Evolutionary conservation across 1,140 invertebrate species (phyloP).

Genomic region (Drosophila ananassae): DNA sequence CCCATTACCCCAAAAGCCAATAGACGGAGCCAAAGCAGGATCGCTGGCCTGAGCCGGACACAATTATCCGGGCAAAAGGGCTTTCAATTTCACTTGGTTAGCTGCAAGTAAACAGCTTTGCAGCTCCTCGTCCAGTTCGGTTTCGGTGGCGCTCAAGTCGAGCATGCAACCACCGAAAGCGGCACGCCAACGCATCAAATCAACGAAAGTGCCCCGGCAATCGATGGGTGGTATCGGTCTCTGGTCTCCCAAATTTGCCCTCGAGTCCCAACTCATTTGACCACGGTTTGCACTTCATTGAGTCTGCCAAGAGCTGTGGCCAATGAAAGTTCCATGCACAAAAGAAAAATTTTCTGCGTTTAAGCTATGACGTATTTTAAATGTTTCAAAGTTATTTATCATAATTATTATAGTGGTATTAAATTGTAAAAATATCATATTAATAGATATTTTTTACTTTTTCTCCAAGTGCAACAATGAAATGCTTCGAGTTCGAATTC

Average conservation of each 20-base stretch:
- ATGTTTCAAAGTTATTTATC: not conserved
- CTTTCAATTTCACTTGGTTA: slow-evolving; percentile 79
- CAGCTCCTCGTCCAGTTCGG: slow-evolving; percentile 15
- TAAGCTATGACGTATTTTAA: not conserved
- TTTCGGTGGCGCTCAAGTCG: slow-evolving; percentile 61
- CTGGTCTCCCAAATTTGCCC: slow-evolving; percentile 5
- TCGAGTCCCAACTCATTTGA: slow-evolving; percentile 20
- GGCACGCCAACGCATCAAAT: slow-evolving; percentile 82
- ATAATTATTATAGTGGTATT: not conserved
- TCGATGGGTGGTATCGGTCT: slow-evolving; percentile 6
- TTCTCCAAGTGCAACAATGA: slow-evolving; percentile 18
- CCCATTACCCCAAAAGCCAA: slow-evolving; percentile 54
- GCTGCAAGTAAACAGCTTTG: slow-evolving; percentile 76
- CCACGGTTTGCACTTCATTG: slow-evolving; percentile 79
- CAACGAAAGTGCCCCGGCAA: slow-evolving; percentile 69
- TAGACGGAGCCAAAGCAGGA: slow-evolving; percentile 10
- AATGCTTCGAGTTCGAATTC: slow-evolving; percentile 37
- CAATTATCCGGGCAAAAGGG: slow-evolving; percentile 68
- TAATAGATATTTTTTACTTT: not conserved
- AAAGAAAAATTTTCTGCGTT: not conserved
- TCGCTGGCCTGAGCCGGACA: slow-evolving; percentile 46
- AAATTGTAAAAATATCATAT: not conserved
- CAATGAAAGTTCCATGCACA: slow-evolving; percentile 27
- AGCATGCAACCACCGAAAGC: slow-evolving; percentile 72
- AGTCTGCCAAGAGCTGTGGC: slow-evolving; percentile 33